These are phyloP conservation scores for Cynopterus sphinx DNA, from an alignment of 2,797 vertebrate species.

Conservation along the genomic window DNA sequence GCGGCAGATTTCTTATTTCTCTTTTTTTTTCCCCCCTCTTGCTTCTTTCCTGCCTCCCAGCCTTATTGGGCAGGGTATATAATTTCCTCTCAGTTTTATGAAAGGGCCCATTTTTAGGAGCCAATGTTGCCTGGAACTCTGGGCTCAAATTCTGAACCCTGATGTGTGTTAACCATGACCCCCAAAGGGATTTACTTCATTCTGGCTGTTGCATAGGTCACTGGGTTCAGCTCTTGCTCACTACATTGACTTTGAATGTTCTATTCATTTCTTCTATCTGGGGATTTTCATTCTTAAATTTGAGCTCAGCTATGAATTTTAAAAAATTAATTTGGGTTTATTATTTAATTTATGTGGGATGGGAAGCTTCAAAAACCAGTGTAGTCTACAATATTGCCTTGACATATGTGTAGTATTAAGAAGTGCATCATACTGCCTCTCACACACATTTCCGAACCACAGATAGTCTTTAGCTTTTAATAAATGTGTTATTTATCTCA, in stretches of 20 bases:
- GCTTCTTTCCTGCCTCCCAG: not conserved
- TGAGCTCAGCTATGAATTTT: not conserved
- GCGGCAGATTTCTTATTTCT: not conserved
- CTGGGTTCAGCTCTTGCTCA: conserved; percentile 51
- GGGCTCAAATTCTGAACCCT: not conserved
- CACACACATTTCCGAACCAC: not conserved
- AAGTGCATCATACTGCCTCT: not conserved
- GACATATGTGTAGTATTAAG: not conserved
- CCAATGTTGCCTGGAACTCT: not conserved
- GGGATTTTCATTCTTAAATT: conserved; percentile 46
- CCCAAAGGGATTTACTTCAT: not conserved
- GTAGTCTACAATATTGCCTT: not conserved
- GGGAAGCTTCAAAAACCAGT: not conserved
- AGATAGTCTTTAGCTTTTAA: not conserved
- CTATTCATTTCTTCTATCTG: not conserved
- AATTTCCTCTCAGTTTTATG: not conserved
- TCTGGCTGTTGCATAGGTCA: not conserved
- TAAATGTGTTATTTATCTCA: not conserved
- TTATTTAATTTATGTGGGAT: not conserved
- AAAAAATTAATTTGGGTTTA: not conserved
- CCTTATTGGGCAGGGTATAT: not conserved
- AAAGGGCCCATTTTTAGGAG: not conserved
- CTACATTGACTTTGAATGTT: conserved; percentile 52
- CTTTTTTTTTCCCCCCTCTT: not conserved
- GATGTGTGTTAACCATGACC: not conserved